phyloP scores from a whole-genome alignment of 2,888 invertebrate genomes.

The Caprella mutica region DNA sequence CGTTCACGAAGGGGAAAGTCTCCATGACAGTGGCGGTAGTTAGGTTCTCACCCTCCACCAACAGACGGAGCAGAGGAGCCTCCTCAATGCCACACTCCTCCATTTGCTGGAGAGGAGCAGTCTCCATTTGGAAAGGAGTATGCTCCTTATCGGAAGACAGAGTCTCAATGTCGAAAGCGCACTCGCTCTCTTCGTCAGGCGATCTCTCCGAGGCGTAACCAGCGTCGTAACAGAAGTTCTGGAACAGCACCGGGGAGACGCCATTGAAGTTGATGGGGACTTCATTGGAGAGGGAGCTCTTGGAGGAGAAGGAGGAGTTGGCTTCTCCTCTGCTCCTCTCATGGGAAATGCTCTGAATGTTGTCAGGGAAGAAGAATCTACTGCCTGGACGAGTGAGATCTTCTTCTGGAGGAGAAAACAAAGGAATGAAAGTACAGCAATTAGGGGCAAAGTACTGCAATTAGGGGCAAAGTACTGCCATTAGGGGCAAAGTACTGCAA shows the following conservation, averaged over 20 bases:
- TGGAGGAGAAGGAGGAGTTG: background rate
- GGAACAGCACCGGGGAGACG: no score
- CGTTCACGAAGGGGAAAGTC: conserved; percentile 27
- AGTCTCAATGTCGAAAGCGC: conserved; percentile 2
- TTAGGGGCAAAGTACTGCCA: no score
- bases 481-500: no score
- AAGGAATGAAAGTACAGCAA: no score
- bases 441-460: no score
- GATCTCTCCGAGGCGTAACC: conserved; percentile 30
- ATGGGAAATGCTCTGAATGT: no score
- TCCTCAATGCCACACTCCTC: background rate
- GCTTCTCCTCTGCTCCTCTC: background rate
- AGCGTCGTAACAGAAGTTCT: conserved; percentile 20
- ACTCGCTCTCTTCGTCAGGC: conserved; percentile 22
- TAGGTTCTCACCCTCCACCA: conserved; percentile 3
- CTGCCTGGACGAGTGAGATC: no score
- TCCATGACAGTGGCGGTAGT: conserved; percentile 21
- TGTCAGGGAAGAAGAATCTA: no score
- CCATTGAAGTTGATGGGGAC: background rate
- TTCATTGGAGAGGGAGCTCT: background rate
- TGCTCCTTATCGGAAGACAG: conserved; percentile 8
- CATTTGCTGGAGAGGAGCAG: no score
- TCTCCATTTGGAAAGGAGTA: background rate
- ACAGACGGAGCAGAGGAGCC: background rate
- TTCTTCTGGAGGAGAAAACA: no score